Evolutionary conservation across 2,797 vertebrate species (phyloP).

Genomic region (Phyllotis vaccarum): DNA sequence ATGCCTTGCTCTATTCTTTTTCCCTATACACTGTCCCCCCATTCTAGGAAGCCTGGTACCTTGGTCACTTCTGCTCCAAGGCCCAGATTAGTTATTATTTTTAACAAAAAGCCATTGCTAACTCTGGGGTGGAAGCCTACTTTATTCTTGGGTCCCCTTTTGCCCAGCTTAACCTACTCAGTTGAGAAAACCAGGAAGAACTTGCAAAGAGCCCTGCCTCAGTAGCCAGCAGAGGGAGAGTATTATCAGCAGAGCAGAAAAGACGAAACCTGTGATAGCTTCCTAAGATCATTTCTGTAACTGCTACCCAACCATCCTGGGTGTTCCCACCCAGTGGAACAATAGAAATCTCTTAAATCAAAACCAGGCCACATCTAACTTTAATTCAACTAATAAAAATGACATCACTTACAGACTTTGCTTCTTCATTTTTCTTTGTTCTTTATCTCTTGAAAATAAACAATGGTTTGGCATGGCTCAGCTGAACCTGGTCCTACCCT

Average conservation of each 20-base stretch:
- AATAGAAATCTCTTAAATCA: background rate
- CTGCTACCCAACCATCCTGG: background rate
- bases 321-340: background rate
- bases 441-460: conserved; percentile 74
- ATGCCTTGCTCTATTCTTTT: background rate
- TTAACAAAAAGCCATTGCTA: conserved; percentile 7
- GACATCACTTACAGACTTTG: conserved; percentile 33
- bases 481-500: background rate
- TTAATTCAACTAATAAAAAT: conserved; percentile 43
- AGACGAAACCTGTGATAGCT: background rate
- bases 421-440: conserved; percentile 54
- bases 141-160: background rate
- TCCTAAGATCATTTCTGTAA: background rate
- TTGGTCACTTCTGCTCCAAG: background rate
- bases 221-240: background rate
- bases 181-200: background rate
- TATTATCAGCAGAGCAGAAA: background rate
- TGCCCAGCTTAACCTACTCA: too few relatives aligned
- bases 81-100: background rate
- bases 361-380: conserved; percentile 24
- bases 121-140: background rate
- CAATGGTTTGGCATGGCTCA: background rate
- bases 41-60: background rate
- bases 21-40: background rate
- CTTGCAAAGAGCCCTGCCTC: background rate